Evolutionary conservation across 2,888 invertebrate genomes (phyloP).

Genomic region (Cabera pusaria): DNA sequence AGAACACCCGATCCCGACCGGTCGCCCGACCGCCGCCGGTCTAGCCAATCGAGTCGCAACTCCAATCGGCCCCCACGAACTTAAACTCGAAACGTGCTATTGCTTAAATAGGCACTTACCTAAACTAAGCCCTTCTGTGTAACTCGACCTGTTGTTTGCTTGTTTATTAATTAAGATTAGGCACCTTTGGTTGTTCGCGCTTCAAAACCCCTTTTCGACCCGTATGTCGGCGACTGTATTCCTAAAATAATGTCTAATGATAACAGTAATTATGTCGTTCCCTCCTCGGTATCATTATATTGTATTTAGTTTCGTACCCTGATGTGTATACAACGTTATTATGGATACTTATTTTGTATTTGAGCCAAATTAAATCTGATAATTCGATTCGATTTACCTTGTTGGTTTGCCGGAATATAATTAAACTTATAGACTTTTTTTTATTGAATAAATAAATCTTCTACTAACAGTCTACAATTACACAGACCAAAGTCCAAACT

Average conservation of each 20-base stretch:
- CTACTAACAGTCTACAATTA: too few species aligned
- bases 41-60: constrained; percentile 26
- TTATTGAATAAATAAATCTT: too few species aligned
- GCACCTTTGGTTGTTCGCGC: constrained; percentile 47
- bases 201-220: constrained; percentile 41
- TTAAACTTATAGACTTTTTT: too few species aligned
- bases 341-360: too few species aligned
- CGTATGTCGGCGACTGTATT: constrained; percentile 40
- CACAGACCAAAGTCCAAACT: too few species aligned
- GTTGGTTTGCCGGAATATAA: too few species aligned
- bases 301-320: constrained; percentile 37
- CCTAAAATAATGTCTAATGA: constrained; percentile 38
- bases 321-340: too few species aligned
- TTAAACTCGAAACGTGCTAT: constrained; percentile 72
- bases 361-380: constrained; percentile 27
- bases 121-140: constrained; percentile 55
- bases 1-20: constrained; percentile 31
- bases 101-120: constrained; percentile 71
- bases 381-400: constrained; percentile 21
- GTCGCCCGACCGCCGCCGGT: constrained; percentile 23
- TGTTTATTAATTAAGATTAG: constrained; percentile 67
- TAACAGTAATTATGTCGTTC: constrained; percentile 38
- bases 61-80: constrained; percentile 33
- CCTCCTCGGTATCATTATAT: constrained; percentile 39
- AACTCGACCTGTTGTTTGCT: constrained; percentile 64